Evolutionary conservation across 1,140 invertebrate genomes (phyloP), one percentile per base, ranked within the genome.

Genomic region (Drosophila nasuta): DNA sequence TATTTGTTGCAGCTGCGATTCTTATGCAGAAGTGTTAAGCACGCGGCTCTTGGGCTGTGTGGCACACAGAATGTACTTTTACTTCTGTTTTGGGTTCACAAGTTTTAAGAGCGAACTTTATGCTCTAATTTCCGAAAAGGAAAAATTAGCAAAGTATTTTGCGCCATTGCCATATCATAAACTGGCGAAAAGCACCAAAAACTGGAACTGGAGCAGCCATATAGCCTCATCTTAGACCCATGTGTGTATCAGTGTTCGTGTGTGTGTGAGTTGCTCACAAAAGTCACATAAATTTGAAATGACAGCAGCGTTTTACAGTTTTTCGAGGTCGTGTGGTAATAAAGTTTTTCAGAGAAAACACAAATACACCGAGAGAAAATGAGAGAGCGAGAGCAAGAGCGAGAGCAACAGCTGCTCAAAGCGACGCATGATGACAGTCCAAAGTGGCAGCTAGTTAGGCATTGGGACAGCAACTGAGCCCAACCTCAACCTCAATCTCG

Each of bases 81-180:
- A 46, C 41, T 41, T 46, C 33, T 66, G 49, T 41, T 63, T 48
- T 25, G 58, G 58, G 67, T 30, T 65, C 41, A 51, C 63, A 77
- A 83, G 69, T 89, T 89, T 87, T 87, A 82, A 80, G 80, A 89
- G 80, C 66, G 51, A 88, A 87, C 73, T 87, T 87, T 87, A 87
- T 87, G 83, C 83, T 87, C 83, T 87, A 87, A 87, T 87, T 88
- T 88, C 83, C 83, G 85, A 81, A 89, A 89, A 89, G 81, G 86
- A 88, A 89, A 89, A 88, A 89, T 89, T 89, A 88, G 85, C 77
- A 85, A 88, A 88, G 81, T 89, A 88, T 89, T 54, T 83, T 88
- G 75, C 85, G 62, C 85, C 81, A 88, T 87, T 79, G 85, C 85
- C 85, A 89, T 85, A 85, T 85, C 85, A 90, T 88, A 85, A 89